These are phyloP conservation scores for Nomada ferruginata DNA, from an alignment of 2,888 invertebrate genomes.

Conservation along the genomic window DNA sequence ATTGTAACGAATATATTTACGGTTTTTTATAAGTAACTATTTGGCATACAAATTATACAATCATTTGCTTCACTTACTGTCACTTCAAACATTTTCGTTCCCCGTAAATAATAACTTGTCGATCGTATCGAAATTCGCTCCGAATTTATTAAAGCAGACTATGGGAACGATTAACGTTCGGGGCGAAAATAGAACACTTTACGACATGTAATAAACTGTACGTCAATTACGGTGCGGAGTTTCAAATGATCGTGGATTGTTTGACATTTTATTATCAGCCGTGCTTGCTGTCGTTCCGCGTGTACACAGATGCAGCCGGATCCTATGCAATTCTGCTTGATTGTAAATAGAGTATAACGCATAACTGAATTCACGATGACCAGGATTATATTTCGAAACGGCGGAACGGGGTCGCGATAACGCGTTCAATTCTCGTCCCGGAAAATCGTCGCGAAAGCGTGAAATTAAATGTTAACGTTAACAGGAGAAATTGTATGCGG, in stretches of 20 bases:
- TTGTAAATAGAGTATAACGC: slow-evolving; percentile 34
- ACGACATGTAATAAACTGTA: background rate
- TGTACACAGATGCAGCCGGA: background rate
- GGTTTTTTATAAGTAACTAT: too few relatives aligned
- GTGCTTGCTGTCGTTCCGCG: too few relatives aligned
- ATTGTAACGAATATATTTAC: too few relatives aligned
- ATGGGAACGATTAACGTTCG: slow-evolving; percentile 1
- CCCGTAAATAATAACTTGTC: too few relatives aligned
- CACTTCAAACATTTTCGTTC: too few relatives aligned
- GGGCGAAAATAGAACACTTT: background rate
- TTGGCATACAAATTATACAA: too few relatives aligned
- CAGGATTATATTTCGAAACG: slow-evolving; percentile 12
- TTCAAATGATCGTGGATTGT: background rate
- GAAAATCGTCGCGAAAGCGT: slow-evolving; percentile 15
- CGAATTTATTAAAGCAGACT: background rate
- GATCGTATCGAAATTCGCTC: background rate
- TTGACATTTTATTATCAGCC: slow-evolving; percentile 18
- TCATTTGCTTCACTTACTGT: too few relatives aligned
- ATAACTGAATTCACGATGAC: slow-evolving; percentile 20
- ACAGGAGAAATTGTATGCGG: background rate
- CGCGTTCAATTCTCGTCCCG: background rate
- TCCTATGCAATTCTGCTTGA: slow-evolving; percentile 20
- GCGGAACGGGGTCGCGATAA: slow-evolving; percentile 18
- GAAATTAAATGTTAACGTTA: slow-evolving; percentile 15
- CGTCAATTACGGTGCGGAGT: slow-evolving; percentile 4